phyloP scores from a whole-genome alignment of 2,797 vertebrate species.

The Cynopterus sphinx region DNA sequence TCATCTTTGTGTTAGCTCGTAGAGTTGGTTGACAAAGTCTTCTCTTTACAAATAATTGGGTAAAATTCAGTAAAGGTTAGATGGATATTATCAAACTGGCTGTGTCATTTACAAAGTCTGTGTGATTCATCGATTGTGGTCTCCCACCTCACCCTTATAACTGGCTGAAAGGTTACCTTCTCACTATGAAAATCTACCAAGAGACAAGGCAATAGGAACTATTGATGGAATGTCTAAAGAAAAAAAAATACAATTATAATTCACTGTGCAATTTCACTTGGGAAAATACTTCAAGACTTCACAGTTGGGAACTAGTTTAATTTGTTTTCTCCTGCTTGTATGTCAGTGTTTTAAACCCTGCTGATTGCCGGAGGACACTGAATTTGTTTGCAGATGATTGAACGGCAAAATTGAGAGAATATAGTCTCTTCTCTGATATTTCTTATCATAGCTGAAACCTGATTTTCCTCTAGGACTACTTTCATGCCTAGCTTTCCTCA shows the following conservation, averaged over 20 bases:
- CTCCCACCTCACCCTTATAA: not conserved
- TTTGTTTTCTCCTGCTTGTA: not conserved
- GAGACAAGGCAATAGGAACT: constrained; percentile 27
- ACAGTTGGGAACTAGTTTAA: not conserved
- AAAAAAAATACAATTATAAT: constrained; percentile 36
- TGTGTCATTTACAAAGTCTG: constrained; percentile 53
- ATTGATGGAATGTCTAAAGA: constrained; percentile 20
- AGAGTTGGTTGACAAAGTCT: not conserved
- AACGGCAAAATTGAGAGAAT: not conserved
- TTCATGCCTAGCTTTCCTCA: not conserved
- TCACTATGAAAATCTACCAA: not conserved
- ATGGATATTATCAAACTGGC: not conserved
- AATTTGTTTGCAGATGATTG: not conserved
- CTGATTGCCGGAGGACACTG: not conserved
- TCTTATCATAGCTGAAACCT: not conserved
- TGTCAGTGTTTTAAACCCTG: not conserved
- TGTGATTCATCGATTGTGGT: constrained; percentile 40
- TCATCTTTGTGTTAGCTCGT: not conserved
- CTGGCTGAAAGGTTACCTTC: constrained; percentile 21
- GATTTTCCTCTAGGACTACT: not conserved
- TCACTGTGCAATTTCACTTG: not conserved
- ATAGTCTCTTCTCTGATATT: not conserved
- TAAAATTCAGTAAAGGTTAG: constrained; percentile 51
- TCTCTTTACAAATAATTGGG: not conserved
- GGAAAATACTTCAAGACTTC: constrained; percentile 37